phyloP scores from a whole-genome alignment of 2,113 vertebrate genomes.

The Lophotis ruficrista region DNA sequence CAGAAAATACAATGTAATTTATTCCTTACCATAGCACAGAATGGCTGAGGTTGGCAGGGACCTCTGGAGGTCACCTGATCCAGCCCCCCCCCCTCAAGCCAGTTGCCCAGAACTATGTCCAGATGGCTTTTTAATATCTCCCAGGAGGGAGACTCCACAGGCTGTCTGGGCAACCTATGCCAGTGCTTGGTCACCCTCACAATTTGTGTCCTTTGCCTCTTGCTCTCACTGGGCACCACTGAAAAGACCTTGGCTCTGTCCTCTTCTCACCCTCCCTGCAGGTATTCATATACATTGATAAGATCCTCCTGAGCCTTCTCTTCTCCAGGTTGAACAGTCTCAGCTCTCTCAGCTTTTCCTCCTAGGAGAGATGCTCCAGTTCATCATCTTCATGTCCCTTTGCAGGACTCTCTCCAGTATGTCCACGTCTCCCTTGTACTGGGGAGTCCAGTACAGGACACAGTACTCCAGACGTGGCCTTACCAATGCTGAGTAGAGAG shows the following conservation, averaged over 20 bases:
- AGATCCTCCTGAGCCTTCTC: too few species aligned
- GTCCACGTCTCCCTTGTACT: not conserved
- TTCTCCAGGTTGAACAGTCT: too few species aligned
- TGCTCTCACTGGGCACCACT: not conserved
- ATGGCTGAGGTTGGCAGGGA: not conserved
- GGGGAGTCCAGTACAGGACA: not conserved
- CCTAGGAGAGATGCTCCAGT: not conserved
- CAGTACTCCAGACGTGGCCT: not conserved
- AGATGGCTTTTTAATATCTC: not conserved
- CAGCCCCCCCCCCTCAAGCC: not conserved
- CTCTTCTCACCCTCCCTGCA: not conserved
- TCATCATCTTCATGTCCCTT: not conserved
- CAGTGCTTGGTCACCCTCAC: accelerated
- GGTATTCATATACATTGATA: not conserved
- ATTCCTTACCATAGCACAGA: not conserved
- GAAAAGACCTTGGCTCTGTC: not conserved
- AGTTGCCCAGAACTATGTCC: not conserved
- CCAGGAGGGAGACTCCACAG: not conserved
- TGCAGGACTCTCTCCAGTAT: not conserved
- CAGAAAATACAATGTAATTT: not conserved
- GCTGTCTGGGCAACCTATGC: not conserved
- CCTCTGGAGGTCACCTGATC: not conserved
- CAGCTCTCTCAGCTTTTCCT: too few species aligned
- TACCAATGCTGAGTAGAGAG: not conserved
- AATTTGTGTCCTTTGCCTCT: not conserved